Base-by-base conservation (phyloP, 2,888 invertebrate species). In the Thymelicus acteon region DNA sequence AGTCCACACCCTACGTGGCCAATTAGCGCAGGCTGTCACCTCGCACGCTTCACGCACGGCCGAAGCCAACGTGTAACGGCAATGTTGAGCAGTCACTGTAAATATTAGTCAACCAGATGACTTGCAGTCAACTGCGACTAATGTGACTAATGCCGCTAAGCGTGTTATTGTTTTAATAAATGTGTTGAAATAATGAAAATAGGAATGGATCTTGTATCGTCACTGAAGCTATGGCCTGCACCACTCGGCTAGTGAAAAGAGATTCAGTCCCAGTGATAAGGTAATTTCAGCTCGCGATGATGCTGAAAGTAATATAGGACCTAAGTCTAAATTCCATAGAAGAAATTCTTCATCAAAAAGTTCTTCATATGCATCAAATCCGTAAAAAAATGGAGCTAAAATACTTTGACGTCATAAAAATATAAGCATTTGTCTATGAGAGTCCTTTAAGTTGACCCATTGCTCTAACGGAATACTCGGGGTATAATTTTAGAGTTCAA, bases 81-180 rank as follows among this genome's bases (percentile, higher is more conserved):
- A 57, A 57, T 61, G 24, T 62, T 44, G 52, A 62, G 68, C 68
- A 62, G 60, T 60, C 67, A 67, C 37, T 62, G 68, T 62, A 62
- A 68, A 68, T 62, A 68, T 68, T 60, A 62, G 68, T 62, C 68
- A 62, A 57, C 31, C 68, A 68, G 62, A 68, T 68, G 68, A 68
- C 62, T 67, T 54, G 12, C 61, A 62, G 57, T 68, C 69, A 69
- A 48, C 62, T 58, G 69, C 47, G 13, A 58, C 37, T 68, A 62
- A 68, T 62, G 44, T 61, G 47, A 54, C 67, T 68, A 68, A 61
- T 54, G 54, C 7, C 10, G 24, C 54, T 54, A 54, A 54, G 54
- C 54, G 54, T 54, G 54, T 54, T 54, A 54, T 54, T 54, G 54
- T 54, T 24, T 24, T 10, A 54, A 24, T 54, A 48, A 2, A 13